Conservation (phyloP, 2,113 vertebrate genomes). For the Apteryx mantelli region DNA sequence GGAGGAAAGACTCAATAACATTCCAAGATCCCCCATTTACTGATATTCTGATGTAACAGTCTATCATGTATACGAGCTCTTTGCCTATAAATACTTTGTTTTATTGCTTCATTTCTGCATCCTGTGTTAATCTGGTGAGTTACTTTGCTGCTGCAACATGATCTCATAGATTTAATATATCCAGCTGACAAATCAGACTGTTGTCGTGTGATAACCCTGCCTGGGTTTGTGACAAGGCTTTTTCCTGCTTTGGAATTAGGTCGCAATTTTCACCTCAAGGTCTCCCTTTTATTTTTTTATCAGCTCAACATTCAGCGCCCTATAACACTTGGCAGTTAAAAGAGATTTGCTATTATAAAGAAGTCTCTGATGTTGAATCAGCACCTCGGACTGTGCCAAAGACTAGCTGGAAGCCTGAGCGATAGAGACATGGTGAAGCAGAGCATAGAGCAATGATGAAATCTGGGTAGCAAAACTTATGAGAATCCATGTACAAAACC, state of each 20-base stretch:
- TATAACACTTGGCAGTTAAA: conserved; percentile 33
- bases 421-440: background rate
- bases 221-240: conserved; percentile 3
- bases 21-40: background rate
- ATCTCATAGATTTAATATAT: background rate
- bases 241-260: conserved; percentile 22
- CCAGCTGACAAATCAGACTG: background rate
- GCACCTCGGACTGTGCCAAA: conserved; percentile 27
- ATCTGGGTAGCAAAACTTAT: background rate
- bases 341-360: background rate
- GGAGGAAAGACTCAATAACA: background rate
- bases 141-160: background rate
- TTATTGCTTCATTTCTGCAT: background rate
- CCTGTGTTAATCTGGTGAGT: background rate
- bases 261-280: background rate
- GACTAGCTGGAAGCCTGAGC: background rate
- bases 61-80: background rate
- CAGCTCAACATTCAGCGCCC: background rate
- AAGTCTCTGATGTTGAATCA: conserved; percentile 38
- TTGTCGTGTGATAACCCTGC: background rate
- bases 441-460: background rate
- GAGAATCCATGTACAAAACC: background rate
- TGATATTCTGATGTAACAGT: background rate
- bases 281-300: conserved; percentile 45
- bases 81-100: background rate